Conservation (phyloP, 1,140 invertebrate genomes). For the Glomeris maerens region DNA sequence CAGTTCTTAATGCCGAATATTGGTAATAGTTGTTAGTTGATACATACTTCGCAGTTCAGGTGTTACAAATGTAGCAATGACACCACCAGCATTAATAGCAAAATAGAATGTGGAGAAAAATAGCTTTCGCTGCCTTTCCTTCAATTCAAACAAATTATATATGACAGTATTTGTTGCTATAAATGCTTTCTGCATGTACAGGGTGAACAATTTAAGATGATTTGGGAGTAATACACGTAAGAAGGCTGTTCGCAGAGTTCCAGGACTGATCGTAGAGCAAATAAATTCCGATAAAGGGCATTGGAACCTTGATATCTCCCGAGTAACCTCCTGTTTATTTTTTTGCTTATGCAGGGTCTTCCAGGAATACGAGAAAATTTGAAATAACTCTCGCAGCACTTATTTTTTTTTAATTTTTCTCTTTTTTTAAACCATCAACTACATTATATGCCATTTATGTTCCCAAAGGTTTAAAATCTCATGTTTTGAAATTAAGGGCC, state of each 20-base stretch:
- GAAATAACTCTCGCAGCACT: no score
- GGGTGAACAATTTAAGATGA: slow-evolving; percentile 4
- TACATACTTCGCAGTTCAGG: slow-evolving; percentile 28
- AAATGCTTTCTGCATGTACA: slow-evolving; percentile 1
- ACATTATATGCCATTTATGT: no score
- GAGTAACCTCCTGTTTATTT: no score
- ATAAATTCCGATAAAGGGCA: slow-evolving; percentile 19
- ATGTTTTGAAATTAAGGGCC: no score
- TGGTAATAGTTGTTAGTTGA: not conserved
- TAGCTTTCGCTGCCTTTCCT: slow-evolving; percentile 23
- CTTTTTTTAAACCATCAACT: no score
- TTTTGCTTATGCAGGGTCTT: slow-evolving; percentile 17
- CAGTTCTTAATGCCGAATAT: slow-evolving; percentile 5
- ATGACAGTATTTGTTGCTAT: not conserved
- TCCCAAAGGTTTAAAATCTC: no score
- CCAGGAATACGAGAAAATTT: no score
- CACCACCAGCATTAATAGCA: slow-evolving; percentile 28
- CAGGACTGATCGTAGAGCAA: not conserved
- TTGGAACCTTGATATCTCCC: no score
- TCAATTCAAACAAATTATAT: slow-evolving; percentile 2
- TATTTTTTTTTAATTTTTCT: no score
- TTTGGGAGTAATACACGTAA: not conserved
- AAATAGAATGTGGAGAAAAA: slow-evolving; percentile 29
- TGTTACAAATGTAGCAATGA: slow-evolving; percentile 32
- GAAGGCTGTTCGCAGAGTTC: no score